These are phyloP conservation scores for Pungitius pungitius DNA, from an alignment of 2,113 vertebrate species.

Conservation along the genomic window DNA sequence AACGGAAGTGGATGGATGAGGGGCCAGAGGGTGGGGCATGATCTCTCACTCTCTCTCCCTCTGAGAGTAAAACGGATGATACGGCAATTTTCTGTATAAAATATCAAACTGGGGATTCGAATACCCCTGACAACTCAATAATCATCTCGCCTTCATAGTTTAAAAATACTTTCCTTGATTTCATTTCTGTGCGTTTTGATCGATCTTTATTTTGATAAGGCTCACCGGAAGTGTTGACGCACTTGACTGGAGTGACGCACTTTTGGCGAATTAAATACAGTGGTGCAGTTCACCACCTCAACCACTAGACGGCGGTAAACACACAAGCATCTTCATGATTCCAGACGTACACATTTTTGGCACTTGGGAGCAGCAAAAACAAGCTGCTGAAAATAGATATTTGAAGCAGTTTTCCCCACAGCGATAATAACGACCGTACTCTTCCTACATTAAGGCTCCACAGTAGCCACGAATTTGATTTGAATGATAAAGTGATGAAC, in stretches of 20 bases:
- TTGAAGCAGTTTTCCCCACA: neutral
- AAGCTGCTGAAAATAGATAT: neutral
- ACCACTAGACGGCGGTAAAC: neutral
- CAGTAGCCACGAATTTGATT: neutral
- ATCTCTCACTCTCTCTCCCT: neutral
- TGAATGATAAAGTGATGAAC: too few species aligned
- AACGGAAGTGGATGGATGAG: conserved; percentile 35
- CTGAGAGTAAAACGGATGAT: neutral
- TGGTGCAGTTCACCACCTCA: neutral
- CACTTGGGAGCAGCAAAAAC: neutral
- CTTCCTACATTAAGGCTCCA: neutral
- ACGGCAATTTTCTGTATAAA: neutral
- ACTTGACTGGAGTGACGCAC: neutral
- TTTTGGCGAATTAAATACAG: neutral
- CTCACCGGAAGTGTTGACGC: neutral
- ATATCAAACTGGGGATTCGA: neutral
- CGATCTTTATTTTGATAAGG: neutral
- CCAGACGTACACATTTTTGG: neutral
- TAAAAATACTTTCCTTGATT: neutral
- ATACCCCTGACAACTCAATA: too few species aligned
- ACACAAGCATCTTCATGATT: neutral
- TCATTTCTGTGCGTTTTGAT: neutral
- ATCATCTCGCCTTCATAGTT: neutral
- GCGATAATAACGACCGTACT: neutral
- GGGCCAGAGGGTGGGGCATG: conserved; percentile 41